Base-by-base conservation (phyloP, 2,888 invertebrate genomes). In the Eupithecia insigniata region DNA sequence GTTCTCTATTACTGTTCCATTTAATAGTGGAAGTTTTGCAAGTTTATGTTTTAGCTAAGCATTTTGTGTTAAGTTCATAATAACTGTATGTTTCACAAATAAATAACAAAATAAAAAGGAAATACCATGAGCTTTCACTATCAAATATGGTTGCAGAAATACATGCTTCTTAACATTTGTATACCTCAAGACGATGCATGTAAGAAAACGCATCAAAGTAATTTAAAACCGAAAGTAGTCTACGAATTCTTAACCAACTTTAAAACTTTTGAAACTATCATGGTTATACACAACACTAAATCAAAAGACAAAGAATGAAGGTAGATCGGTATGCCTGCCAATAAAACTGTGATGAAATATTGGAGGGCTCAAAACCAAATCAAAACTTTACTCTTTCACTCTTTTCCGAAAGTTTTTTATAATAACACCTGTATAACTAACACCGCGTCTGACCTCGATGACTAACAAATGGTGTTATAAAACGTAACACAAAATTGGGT, bases 401-500 rank as follows among this genome's bases (percentile, higher is more conserved):
- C 12, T 14, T 55, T 26, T 1, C 55, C 26, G 22, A 51, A 26
- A 55, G 26, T 51, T 51, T 51, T 51, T 22, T n/a, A n/a, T n/a
- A n/a, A n/a, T n/a, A n/a, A n/a, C n/a, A n/a, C n/a, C n/a, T n/a
- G n/a, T n/a, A 55, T 26, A 26, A 26, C 4, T 12, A 55, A 55
- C 26, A 26, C 55, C 12, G 55, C 55, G 22, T 51, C 51, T 62
- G 61, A 62, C 61, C 61, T 62, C 8, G 61, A 62, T 62, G 34
- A 62, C n/a, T 61, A 61, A 61, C 55, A 26, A 22, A 55, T 55
- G 26, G 32, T 10, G 30, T 34, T 62, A 18, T 62, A 62, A 62
- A 32, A 32, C 18, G 34, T 34, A 34, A 32, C n/a, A 32, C 7
- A n/a, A 32, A 62, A 28, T 62, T 34, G 61, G 61, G 61, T n/a